A percentile compares a stretch with the other conserved stretches of the same genome.
Conservation (phyloP, 92 coral and sea anemone genomes). For the Montipora capitata region DNA sequence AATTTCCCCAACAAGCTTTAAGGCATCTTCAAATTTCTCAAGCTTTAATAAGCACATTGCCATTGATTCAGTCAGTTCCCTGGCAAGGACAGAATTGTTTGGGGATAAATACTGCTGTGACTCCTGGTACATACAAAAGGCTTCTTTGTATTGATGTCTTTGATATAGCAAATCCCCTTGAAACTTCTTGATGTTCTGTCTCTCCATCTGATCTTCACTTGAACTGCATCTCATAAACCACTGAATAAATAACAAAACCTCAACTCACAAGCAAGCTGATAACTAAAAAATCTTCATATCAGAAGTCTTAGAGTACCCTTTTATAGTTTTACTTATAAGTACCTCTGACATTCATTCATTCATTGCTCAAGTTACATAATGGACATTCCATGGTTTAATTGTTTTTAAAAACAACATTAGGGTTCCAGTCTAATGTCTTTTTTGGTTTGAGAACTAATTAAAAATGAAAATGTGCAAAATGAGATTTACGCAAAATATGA, state of each 20-base stretch:
- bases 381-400: no score
- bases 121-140: slow-evolving; percentile 52
- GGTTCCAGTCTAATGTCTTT: no score
- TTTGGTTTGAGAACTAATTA: no score
- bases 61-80: slow-evolving; percentile 83
- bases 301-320: no score
- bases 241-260: slow-evolving; percentile 32
- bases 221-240: slow-evolving; percentile 57
- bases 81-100: slow-evolving; percentile 61
- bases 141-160: slow-evolving; percentile 48
- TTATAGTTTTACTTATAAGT: no score
- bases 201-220: slow-evolving; percentile 49
- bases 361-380: no score
- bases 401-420: no score
- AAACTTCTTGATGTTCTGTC: slow-evolving; percentile 70
- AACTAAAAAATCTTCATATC: no score
- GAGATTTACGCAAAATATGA: no score
- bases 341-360: no score
- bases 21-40: slow-evolving; percentile 69
- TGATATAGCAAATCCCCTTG: slow-evolving; percentile 81
- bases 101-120: slow-evolving; percentile 30
- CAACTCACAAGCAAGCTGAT: no score
- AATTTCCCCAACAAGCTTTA: slow-evolving; percentile 23
- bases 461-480: no score
- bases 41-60: slow-evolving; percentile 77